Base-by-base conservation (phyloP, 2,797 vertebrate species). In the Bovichtus diacanthus region DNA sequence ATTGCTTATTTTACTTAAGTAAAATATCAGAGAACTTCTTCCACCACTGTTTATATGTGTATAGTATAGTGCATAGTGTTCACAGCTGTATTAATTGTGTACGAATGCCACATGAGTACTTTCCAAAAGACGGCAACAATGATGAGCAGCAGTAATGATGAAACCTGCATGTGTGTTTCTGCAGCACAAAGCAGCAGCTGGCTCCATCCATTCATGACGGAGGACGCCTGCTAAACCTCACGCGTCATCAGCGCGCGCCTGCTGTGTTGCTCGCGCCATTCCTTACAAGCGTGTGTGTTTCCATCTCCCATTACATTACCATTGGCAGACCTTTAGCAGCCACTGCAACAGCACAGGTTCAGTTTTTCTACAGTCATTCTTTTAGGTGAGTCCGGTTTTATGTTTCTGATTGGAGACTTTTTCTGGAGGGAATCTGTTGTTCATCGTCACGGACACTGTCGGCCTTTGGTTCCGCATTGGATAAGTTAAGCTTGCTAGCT, bases 211-310 rank as follows among this genome's bases (percentile, higher is more conserved):
- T 49, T 55, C 77, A 61, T 47, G 62, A 72, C 72, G 15, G 39
- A 6, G 12, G 38, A 63, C 6, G 10, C 16, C 5, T 13, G 11
- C n/a, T 0, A 3, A 41, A 23, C 4, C 55, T 3, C 18, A 0
- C 0, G 63, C 92, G 82, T 93, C 92, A 94, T 94, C 87, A 88
- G 0, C 1, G 7, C 1, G 92, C 91, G 93, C 78, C 90, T 11
- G 23, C 68, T 50, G 69, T 78, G 70, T 61, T 46, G 75, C 70
- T 59, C 87, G 92, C 92, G 90, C 90, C 90, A 89, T 89, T 91
- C 91, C 61, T n/a, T 53, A 70, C 82, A 76, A 90, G 84, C 90
- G 92, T 92, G 93, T 92, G 93, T 91, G 81, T 89, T 75, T 81
- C 66, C 87, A 70, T 70, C 77, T 76, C 70, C 53, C 63, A 50